Evolutionary conservation across 2,888 invertebrate species (phyloP).

Genomic region (Gari tellinella): DNA sequence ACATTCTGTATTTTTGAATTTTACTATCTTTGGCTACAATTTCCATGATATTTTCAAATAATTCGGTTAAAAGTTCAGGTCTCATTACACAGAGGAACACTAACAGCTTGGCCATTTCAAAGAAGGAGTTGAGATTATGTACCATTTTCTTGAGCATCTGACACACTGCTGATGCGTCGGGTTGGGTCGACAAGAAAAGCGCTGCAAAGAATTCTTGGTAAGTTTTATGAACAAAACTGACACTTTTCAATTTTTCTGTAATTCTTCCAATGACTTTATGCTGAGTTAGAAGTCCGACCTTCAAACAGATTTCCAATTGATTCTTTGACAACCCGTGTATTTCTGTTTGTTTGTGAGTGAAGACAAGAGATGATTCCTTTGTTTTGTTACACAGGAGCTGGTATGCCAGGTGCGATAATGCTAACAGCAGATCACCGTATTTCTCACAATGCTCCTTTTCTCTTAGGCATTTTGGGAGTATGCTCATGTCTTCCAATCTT

Average conservation of each 20-base stretch:
- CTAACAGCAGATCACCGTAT: background rate
- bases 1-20: constrained; percentile 1
- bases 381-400: background rate
- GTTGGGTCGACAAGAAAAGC: background rate
- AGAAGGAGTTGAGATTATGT: background rate
- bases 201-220: constrained; percentile 11
- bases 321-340: background rate
- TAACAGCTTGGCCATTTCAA: background rate
- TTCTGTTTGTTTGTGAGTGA: background rate
- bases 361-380: background rate
- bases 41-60: background rate
- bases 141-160: background rate
- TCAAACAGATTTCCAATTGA: background rate
- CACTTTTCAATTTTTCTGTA: background rate
- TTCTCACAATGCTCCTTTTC: background rate
- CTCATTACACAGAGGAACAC: background rate
- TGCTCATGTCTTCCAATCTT: background rate
- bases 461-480: background rate
- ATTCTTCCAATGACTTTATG: background rate
- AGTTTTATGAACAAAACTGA: constrained; percentile 8
- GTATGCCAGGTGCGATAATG: background rate
- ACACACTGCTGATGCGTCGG: background rate
- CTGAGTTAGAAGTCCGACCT: constrained; percentile 1
- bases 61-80: background rate
- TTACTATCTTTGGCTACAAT: background rate